Base-by-base conservation (phyloP, 2,888 invertebrate species). In the Chrysomela aeneicollis region DNA sequence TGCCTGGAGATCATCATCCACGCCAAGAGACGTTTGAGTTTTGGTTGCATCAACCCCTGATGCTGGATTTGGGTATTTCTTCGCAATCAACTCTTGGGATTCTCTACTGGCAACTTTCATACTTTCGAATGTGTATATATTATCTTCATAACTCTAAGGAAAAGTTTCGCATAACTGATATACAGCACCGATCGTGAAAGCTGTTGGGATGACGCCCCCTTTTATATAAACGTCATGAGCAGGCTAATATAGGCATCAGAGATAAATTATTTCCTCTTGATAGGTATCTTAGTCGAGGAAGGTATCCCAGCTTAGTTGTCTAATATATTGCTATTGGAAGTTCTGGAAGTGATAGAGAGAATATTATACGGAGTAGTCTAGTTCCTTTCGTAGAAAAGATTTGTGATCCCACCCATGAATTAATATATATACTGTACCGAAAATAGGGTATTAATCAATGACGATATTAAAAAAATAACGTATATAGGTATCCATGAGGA, bases 161-260 rank as follows among this genome's bases (percentile, higher is more conserved):
- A 37, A 15, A 47, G 42, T 46, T 26, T 26, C 46, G 10, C 60
- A 52, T 42, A 62, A 61, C 63, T 62, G 63, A 69, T 64, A 6
- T 26, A 26, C 26, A 26, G 26, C n/a, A n/a, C n/a, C n/a, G n/a
- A n/a, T n/a, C 64, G 52, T 65, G 63, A 61, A 57, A 69, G 64
- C 66, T 59, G 64, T 68, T 62, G 60, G 66, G 63, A 71, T 42
- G 68, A 69, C 67, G 61, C 59, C 61, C 55, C 66, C 71, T 54
- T 66, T 67, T 62, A 47, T 65, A 64, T 64, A 61, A 61, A 59
- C 72, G 72, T 71, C 72, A 71, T 67, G 59, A 72, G 67, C 71
- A 72, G 72, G 71, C 70, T 72, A 71, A 72, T 72, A 70, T 70
- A 72, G 69, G 72, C 3, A 26, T n/a, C 65, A 68, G 69, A 69